These are phyloP conservation scores for Drosophila arawakana DNA, from an alignment of 1,140 invertebrate genomes.

Conservation along the genomic window DNA sequence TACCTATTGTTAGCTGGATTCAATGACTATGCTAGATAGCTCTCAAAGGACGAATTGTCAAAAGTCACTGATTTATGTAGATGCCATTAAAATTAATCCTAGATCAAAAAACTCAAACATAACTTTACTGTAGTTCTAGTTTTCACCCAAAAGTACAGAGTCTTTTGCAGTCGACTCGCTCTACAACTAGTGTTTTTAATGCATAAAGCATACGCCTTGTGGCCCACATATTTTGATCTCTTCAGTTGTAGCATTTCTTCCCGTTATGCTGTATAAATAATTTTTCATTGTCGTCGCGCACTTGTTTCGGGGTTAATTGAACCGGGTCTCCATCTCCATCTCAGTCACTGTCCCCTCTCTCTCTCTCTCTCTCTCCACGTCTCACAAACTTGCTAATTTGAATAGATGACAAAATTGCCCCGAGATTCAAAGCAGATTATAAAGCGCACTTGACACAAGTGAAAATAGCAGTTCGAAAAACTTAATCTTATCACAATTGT, in stretches of 20 bases:
- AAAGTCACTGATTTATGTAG: too few species aligned
- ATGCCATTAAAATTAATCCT: too few species aligned
- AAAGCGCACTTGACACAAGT: slow-evolving; percentile 11
- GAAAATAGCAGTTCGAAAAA: slow-evolving; percentile 22
- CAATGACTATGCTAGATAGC: too few species aligned
- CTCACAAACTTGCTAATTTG: slow-evolving; percentile 56
- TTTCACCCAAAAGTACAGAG: too few species aligned
- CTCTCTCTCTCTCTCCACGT: slow-evolving; percentile 14
- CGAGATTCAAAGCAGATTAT: slow-evolving; percentile 15
- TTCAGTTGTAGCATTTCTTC: slow-evolving; percentile 15
- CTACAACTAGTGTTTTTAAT: not conserved
- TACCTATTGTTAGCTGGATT: too few species aligned
- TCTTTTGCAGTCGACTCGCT: too few species aligned
- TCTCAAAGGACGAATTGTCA: too few species aligned
- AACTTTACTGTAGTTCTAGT: too few species aligned
- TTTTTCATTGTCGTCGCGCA: slow-evolving; percentile 63
- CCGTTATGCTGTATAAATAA: slow-evolving; percentile 30
- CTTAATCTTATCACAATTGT: slow-evolving; percentile 72
- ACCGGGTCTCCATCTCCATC: slow-evolving; percentile 39
- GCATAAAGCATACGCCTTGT: slow-evolving; percentile 43
- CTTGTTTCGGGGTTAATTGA: slow-evolving; percentile 74
- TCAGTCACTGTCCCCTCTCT: slow-evolving; percentile 6
- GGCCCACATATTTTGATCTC: slow-evolving; percentile 30
- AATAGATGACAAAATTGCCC: slow-evolving; percentile 59
- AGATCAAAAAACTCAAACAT: too few species aligned